phyloP scores from a whole-genome alignment of 2,113 vertebrate genomes.

The Colistium nudipinnis region DNA sequence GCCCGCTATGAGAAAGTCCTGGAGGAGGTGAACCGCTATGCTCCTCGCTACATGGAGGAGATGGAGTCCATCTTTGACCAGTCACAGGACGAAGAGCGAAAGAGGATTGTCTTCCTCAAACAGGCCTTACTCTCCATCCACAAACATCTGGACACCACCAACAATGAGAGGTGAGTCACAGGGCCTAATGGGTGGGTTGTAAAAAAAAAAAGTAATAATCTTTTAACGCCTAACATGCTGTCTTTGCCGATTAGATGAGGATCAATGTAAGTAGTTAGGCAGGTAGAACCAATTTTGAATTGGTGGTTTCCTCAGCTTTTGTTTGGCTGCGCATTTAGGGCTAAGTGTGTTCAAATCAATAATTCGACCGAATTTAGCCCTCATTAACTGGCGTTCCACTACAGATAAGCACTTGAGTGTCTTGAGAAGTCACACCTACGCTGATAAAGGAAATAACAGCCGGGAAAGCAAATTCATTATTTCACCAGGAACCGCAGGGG shows the following conservation, averaged over 20 bases:
- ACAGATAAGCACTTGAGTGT: background rate
- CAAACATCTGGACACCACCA: slow-evolving; percentile 85
- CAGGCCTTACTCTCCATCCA: slow-evolving; percentile 85
- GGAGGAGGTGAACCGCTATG: slow-evolving; percentile 85
- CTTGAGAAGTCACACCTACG: background rate
- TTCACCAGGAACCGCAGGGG: slow-evolving; percentile 20
- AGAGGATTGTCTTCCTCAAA: slow-evolving; percentile 85
- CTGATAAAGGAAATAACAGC: slow-evolving; percentile 28
- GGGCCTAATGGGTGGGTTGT: background rate
- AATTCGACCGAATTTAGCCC: slow-evolving; percentile 10
- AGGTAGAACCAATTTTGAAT: background rate
- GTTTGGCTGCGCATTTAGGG: slow-evolving; percentile 7
- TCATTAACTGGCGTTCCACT: slow-evolving; percentile 39
- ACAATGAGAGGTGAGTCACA: slow-evolving; percentile 78
- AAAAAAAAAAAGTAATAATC: background rate
- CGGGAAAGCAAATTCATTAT: slow-evolving; percentile 28
- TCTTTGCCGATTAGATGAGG: background rate
- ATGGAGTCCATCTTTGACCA: slow-evolving; percentile 89
- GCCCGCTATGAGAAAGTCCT: slow-evolving; percentile 85
- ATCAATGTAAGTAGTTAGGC: background rate
- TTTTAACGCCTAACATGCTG: background rate
- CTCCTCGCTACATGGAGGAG: slow-evolving; percentile 89
- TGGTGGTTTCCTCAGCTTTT: background rate
- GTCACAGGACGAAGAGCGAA: slow-evolving; percentile 85
- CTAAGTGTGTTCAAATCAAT: slow-evolving; percentile 31